Base-by-base conservation (phyloP, 1,140 invertebrate genomes). In the Latrodectus geometricus region DNA sequence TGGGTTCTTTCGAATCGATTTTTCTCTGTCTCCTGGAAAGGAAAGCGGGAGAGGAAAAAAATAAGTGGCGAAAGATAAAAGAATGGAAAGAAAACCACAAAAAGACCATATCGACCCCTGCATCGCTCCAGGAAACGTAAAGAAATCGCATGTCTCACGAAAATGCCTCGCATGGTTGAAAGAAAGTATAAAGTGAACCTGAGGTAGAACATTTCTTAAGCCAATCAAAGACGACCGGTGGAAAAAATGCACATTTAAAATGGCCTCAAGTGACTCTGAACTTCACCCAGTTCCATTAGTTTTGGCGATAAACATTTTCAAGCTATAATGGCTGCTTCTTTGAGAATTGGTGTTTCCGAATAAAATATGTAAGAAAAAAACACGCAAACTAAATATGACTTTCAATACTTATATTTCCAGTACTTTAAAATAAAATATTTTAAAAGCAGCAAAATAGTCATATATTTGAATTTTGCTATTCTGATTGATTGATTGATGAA, bases 91-190 rank as follows among this genome's bases (percentile, higher is more conserved):
- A 76, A 11, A 23, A 70, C 20, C n/a, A 23, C 65, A 20, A 17
- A 70, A 72, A 56, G 21, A 11, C 49, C 8, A 66, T 76, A 76
- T 84, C 73, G 73, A 84, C 56, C 56, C 54, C 8, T n/a, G 1
- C 9, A 69, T 68, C 14, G 8, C 69, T 35, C 65, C 56, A 11
- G 61, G 73, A 68, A 76, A 68, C 8, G 20, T n/a, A 84, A 84
- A 52, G 61, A 78, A 84, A 84, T 69, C 49, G 9, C 17, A 75
- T 68, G 73, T 21, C n/a, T 66, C 73, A 84, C 82, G 82, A 76
- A 78, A 78, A 65, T 66, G 23, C 21, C 35, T 78, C 48, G 14
- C 21, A 35, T 65, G 35, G 76, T 9, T 78, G 21, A 15, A 65
- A 78, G 76, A 66, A 78, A 48, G 23, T 61, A 35, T 35, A 35